Evolutionary conservation across 2,888 invertebrate genomes (phyloP).

Genomic region (Mimachlamys varia): DNA sequence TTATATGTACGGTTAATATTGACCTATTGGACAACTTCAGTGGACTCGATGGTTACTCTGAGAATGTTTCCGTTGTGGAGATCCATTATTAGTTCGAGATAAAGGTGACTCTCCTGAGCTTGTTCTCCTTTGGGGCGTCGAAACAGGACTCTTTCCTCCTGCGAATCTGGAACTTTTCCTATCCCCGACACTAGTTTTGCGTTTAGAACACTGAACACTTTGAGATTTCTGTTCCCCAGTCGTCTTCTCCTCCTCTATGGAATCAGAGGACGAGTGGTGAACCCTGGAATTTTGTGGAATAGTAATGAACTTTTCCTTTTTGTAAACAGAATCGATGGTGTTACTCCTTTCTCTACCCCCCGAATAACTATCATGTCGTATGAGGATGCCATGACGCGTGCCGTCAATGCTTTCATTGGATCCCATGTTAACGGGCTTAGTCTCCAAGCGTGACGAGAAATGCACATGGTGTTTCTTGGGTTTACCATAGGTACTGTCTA

Average conservation of each 20-base stretch:
- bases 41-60: conserved; percentile 19
- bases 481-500: conserved; percentile 42
- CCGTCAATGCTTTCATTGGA: conserved; percentile 42
- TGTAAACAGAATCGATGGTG: conserved; percentile 40
- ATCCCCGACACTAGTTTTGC: background rate
- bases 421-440: conserved; percentile 37
- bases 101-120: background rate
- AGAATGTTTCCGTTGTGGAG: conserved; percentile 18
- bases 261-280: background rate
- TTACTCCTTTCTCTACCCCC: conserved; percentile 40
- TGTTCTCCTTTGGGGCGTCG: background rate
- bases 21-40: background rate
- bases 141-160: background rate
- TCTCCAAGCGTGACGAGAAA: conserved; percentile 41
- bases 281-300: background rate
- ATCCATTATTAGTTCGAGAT: background rate
- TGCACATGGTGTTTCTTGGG: conserved; percentile 39
- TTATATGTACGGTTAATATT: background rate
- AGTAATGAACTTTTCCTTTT: conserved; percentile 38
- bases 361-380: conserved; percentile 17
- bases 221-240: background rate
- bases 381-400: conserved; percentile 38
- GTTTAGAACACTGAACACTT: conserved; percentile 1
- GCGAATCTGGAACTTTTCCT: background rate
- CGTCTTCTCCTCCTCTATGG: conserved; percentile 10